Evolutionary conservation across 2,888 invertebrate species (phyloP), one percentile per base, ranked within the genome.

Genomic region (Cerastis leucographa): DNA sequence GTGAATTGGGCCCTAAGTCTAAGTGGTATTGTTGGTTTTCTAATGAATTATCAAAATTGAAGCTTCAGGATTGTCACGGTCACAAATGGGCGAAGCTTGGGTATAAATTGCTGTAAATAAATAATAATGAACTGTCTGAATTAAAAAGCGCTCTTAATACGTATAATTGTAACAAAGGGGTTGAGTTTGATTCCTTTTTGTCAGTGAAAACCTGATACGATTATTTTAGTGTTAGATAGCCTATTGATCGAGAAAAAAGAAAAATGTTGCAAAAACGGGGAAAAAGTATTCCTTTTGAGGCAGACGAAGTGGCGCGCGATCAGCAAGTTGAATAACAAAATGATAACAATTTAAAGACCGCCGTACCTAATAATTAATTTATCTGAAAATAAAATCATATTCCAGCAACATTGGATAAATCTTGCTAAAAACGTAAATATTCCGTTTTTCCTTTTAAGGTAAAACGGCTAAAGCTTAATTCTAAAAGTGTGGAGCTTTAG

Each of bases 131-230:
- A 35, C 12, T 25, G n/a, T 76, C 44, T 19, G 7, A 66, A 44
- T 71, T 14, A 40, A 46, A 59, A 64, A 61, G 29, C 49, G 64
- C 35, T 54, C 6, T 14, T n/a, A n/a, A 6, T 35, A 65, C 40
- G 19, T 71, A 51, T 68, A 29, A 51, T 17, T 56, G 17, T 6
- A 42, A 74, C 40, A 35, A 82, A 82, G 71, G 81, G 71, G 65
- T 68, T 81, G 59, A 83, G 79, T 73, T 81, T 81, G 0, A 64
- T 87, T 76, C 74, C 73, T 85, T 85, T 81, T 87, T 85, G 70
- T 82, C 75, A 87, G 87, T 80, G 87, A 88, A 88, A 84, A 74
- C 80, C 88, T 88, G 81, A 82, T 87, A 76, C 85, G 78, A 35
- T 35, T 35, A 35, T 3, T 35, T 35, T 35, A 35, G 35, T 35